Percentiles rank a stretch among this genome's conserved stretches.
Evolutionary conservation across 2,113 vertebrate species (phyloP).

Genomic region (Platycercus adscitus): DNA sequence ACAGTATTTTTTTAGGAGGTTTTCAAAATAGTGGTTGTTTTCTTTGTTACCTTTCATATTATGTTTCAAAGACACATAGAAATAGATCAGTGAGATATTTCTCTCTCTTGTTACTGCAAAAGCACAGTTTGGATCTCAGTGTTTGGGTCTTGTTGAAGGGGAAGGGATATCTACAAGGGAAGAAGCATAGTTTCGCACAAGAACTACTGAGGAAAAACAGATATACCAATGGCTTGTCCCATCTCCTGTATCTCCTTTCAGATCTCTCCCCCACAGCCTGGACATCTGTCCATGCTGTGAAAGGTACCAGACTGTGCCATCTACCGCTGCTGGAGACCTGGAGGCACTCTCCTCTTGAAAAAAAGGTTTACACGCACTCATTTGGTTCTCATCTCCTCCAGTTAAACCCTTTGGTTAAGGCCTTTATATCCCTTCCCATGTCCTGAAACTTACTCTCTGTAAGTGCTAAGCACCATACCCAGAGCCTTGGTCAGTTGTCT

Average conservation of each 20-base stretch:
- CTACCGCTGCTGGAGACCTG: not conserved
- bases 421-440: accelerated
- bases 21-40: not conserved
- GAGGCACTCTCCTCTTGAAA: not conserved
- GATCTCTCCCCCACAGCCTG: not conserved
- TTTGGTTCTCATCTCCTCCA: not conserved
- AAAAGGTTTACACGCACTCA: not conserved
- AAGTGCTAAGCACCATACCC: not conserved
- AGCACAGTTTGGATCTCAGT: not conserved
- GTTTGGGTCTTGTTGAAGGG: not conserved
- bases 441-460: not conserved
- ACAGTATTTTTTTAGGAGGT: not conserved
- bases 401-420: not conserved
- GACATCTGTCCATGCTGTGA: not conserved
- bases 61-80: not conserved
- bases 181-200: not conserved
- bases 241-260: not conserved
- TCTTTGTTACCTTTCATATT: not conserved
- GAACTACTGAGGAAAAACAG: not conserved
- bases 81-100: not conserved
- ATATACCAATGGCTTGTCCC: not conserved
- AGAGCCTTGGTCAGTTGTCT: not conserved
- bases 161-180: not conserved
- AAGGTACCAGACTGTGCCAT: not conserved
- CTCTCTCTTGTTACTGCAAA: not conserved